Base-by-base conservation (phyloP, 2,797 vertebrate species). In the Pseudochaenichthys georgianus region DNA sequence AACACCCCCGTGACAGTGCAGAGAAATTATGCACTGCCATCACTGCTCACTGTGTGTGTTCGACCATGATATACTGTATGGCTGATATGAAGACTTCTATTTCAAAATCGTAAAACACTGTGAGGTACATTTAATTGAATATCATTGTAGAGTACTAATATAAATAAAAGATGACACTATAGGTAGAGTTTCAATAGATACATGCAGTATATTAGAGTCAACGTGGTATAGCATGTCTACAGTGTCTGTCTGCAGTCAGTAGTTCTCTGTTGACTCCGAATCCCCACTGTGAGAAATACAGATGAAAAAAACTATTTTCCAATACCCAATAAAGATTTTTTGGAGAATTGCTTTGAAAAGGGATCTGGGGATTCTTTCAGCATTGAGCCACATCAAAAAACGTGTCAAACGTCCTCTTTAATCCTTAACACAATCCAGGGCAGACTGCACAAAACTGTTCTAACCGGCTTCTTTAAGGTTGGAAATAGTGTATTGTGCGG, bases 301-400 rank as follows among this genome's bases (percentile, higher is more conserved):
- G 15, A 45, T 53, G 12, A 31, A 74, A 54, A 74, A 50, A 62
- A 23, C 46, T 28, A 34, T 48, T 48, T 69, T 69, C n/a, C 28
- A 34, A 10, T 19, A 71, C n/a, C 38, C 28, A 38, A 2, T 9
- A 38, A 38, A 6, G 34, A 5, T 47, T 42, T 47, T 53, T 46
- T 19, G 12, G 15, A 28, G 48, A 23, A 62, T 54, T 12, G 19
- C 10, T 48, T 58, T 19, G 34, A 64, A 67, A 17, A 46, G 43
- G 28, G 7, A 55, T 57, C 13, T 2, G 5, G 47, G 55, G 48
- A 19, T 45, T n/a, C 47, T 19, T 9, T 4, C 41, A 8, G 42
- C 47, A 9, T 8, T 51, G 47, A 51, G 6, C 16, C 13, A 43
- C 38, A 69, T 43, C 21, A 34, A 51, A 64, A 52, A 58, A 46